Evolutionary conservation across 2,888 invertebrate species (phyloP), one percentile per base, ranked within the genome.

Genomic region (Cistogaster globosa): DNA sequence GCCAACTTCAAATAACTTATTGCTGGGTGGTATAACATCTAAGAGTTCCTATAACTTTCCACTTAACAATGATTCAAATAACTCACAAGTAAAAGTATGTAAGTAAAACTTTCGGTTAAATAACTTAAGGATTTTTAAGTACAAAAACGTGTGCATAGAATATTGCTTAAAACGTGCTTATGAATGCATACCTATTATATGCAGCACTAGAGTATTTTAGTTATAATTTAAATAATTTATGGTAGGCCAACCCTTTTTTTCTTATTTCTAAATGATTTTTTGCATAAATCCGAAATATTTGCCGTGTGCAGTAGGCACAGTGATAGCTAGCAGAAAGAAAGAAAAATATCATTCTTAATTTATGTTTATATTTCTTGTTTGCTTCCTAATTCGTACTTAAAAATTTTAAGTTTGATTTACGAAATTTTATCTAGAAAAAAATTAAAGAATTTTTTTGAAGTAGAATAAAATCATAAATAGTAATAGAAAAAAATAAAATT

Each of bases 161-260:
- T 68, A 77, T 75, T 65, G 65, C 45, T 65, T 45, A 55, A 45
- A 42, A 65, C 77, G 60, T 69, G 68, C 69, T 67, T 80, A 67
- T 58, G 60, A 82, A 58, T 65, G 18, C 22, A 62, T 75, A 63
- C 45, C 58, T 72, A 55, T 77, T 67, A 51, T 45, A 77, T 65
- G 55, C 42, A n/a, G 51, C 20, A 57, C 45, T 7, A 51, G 42
- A 42, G 53, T 55, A 62, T 45, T 62, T 45, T 45, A 36, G 42
- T 69, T 45, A 45, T 38, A 51, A 38, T 14, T 38, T n/a, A 62
- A 45, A 32, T 53, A 69, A 78, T 69, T 53, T 55, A 11, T 53
- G 53, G 26, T 32, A 62, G 69, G 45, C 69, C 62, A 69, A 55
- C 68, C 78, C 69, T 78, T 45, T 69, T 51, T 6, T 32, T 58